Base-by-base conservation (phyloP, 2,797 vertebrate genomes). In the Xyrichtys novacula region DNA sequence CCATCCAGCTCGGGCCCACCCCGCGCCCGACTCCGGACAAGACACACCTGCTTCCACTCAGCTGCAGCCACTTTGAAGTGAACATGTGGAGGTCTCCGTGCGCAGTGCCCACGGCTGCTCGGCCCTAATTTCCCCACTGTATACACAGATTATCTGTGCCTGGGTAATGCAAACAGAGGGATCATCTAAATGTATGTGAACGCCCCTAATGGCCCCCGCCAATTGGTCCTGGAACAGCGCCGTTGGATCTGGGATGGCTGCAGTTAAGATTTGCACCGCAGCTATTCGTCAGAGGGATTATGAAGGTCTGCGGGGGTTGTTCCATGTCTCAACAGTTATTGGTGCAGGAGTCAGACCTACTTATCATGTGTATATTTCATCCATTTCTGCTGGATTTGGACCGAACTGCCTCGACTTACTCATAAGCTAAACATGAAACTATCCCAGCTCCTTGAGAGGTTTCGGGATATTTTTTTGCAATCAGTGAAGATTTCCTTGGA, bases 1-100 rank as follows among this genome's bases (percentile, higher is more conserved):
- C 62, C 48, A 10, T 68, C 71, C 70, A 34, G 34, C 42, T 61
- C 3, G 48, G 48, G 81, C 85, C 85, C 86, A 84, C 86, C 80
- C 83, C 76, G 80, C 0, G 34, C 79, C 77, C 46, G 55, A 50
- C 47, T 76, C 62, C 6, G 79, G 83, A 90, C 79, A 49, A 81
- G 79, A 65, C 78, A 56, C 92, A 92, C 91, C 91, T 93, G 92
- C 85, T 92, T 91, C 85, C 88, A 92, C 91, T 93, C 91, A 92
- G 74, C 65, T 55, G 5, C 58, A 6, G 65, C 55, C 55, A 34
- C 81, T 92, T 93, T 93, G 91, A 93, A 86, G 89, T 81, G 58
- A 80, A 66, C 84, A 86, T 85, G 81, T 87, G 87, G 79, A 81
- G 78, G 84, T 86, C 81, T 81, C 60, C 62, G 26, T 76, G 65